Base-by-base conservation (phyloP, 2,113 vertebrate genomes). In the Brachionichthys hirsutus region DNA sequence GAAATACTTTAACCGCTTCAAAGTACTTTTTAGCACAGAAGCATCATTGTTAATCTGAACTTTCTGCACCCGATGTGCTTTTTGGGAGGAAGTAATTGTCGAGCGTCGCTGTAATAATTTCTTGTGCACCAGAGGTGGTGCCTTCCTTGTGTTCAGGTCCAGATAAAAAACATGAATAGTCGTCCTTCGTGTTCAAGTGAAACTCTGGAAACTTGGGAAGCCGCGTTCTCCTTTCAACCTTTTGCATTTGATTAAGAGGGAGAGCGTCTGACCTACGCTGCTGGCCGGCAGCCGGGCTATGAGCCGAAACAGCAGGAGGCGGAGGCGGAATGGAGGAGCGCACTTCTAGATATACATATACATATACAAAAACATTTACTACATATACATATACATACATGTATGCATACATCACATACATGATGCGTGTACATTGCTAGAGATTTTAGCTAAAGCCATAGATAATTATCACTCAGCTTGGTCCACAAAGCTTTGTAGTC, bases 171-270 rank as follows among this genome's bases (percentile, higher is more conserved):
- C 30, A 42, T n/a, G n/a, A 55, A 2, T 24, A 64, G 61, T 62
- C 30, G 70, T 86, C 82, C 70, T 81, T 76, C 54, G 53, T 76
- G 68, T 75, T 77, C 58, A 70, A 54, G 48, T 52, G 65, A 49
- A 74, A 67, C 68, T 66, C 64, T 70, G 68, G 73, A n/a, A n/a
- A n/a, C 78, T 72, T 49, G 46, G 61, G 48, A 74, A 83, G 62
- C 71, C 59, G 43, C 68, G 73, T 76, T 80, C 75, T 83, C 69
- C 55, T 74, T 82, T 83, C 77, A 80, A 82, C 86, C 80, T 85
- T 82, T 82, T 83, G 76, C 60, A 66, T 82, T 78, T 78, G 73
- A 85, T 83, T 76, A 88, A 71, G 43, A 83, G 71, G 73, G 49
- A 70, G 81, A 84, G 57, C 58, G 63, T 73, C 69, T 77, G 78